A percentile compares a stretch with the other conserved stretches of the same genome.
Conservation (phyloP, 2,888 invertebrate species). For the Tenthredo livida region DNA sequence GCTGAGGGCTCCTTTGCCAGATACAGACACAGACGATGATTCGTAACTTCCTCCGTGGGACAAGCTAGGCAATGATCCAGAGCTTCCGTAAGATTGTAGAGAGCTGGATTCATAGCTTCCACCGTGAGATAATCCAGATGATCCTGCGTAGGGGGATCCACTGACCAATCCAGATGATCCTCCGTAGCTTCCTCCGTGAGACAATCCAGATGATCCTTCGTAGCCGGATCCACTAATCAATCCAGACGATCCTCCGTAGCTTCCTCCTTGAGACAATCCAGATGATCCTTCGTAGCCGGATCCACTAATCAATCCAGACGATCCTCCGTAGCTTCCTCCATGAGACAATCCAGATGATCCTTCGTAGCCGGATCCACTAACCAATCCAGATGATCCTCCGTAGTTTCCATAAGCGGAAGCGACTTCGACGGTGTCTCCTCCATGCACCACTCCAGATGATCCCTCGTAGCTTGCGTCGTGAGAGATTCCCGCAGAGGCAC, state of each 20-base stretch:
- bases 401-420: not conserved
- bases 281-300: not conserved
- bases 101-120: not conserved
- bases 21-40: not conserved
- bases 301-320: too few species aligned
- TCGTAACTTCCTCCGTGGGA: not conserved
- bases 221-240: not conserved
- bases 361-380: not conserved
- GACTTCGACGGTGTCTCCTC: not conserved
- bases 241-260: not conserved
- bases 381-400: not conserved
- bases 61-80: not conserved
- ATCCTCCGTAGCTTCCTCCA: not conserved
- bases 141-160: not conserved
- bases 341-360: not conserved
- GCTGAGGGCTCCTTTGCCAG: not conserved
- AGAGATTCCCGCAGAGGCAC: not conserved
- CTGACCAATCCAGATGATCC: not conserved
- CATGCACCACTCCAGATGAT: not conserved
- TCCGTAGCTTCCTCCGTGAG: not conserved
- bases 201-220: not conserved
- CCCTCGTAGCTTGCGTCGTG: not conserved
- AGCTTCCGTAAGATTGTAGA: not conserved
- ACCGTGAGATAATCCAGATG: not conserved
- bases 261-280: not conserved